phyloP scores from a whole-genome alignment of 1,140 invertebrate species.

The Frieseomelitta varia region DNA sequence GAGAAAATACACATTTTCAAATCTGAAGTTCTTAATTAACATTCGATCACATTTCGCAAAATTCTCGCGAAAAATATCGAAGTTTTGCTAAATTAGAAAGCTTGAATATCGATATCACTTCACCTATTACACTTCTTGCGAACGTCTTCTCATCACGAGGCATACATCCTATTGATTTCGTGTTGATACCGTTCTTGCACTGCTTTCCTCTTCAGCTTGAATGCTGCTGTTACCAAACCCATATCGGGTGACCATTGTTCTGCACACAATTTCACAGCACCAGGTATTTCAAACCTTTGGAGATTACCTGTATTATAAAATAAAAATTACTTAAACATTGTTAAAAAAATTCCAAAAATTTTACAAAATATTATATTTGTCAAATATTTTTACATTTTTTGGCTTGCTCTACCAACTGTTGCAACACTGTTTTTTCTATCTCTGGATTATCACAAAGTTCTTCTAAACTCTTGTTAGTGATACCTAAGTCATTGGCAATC shows the following conservation, averaged over 20 bases:
- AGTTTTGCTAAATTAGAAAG: constrained; percentile 14
- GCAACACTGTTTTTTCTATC: constrained; percentile 90
- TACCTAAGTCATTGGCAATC: constrained; percentile 86
- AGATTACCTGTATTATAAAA: constrained; percentile 86
- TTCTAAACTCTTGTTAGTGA: constrained; percentile 85
- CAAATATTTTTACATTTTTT: constrained; percentile 88
- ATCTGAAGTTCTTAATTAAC: constrained; percentile 10
- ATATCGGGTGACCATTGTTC: constrained; percentile 98
- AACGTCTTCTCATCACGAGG: constrained; percentile 85
- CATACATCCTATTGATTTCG: constrained; percentile 96
- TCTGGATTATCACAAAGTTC: constrained; percentile 88
- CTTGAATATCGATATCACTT: constrained; percentile 23
- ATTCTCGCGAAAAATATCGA: constrained; percentile 36
- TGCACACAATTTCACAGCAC: constrained; percentile 92
- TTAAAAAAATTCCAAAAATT: neutral
- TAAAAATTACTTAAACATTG: neutral
- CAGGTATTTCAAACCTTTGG: constrained; percentile 95
- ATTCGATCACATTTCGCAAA: constrained; percentile 12
- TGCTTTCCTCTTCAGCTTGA: constrained; percentile 97
- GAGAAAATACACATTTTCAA: constrained; percentile 25
- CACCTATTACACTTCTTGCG: constrained; percentile 46
- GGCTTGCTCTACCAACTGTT: constrained; percentile 90
- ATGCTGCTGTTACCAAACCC: constrained; percentile 98
- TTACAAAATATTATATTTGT: neutral
- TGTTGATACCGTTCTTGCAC: constrained; percentile 96